These are phyloP conservation scores for Lasiommata megera DNA, from an alignment of 2,888 invertebrate species.

Conservation along the genomic window DNA sequence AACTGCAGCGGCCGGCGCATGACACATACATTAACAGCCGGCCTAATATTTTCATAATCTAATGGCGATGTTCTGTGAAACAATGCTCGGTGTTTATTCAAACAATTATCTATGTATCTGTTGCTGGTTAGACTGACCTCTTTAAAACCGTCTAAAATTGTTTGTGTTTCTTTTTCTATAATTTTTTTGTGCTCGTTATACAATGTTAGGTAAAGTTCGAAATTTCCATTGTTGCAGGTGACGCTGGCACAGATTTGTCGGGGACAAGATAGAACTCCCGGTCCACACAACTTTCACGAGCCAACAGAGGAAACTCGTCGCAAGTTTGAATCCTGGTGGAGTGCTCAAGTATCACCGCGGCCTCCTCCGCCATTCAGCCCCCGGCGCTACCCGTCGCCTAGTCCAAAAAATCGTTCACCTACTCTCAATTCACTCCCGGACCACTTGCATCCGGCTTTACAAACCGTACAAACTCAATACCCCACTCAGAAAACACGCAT, in stretches of 20 bases:
- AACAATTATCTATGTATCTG: slow-evolving; percentile 75
- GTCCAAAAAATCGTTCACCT: slow-evolving; percentile 76
- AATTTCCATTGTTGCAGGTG: slow-evolving; percentile 80
- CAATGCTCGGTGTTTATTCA: slow-evolving; percentile 73
- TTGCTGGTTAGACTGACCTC: slow-evolving; percentile 77
- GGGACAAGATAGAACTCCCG: slow-evolving; percentile 85
- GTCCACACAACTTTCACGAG: slow-evolving; percentile 85
- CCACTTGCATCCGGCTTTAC: slow-evolving; percentile 87
- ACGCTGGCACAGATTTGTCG: slow-evolving; percentile 92
- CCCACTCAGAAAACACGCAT: slow-evolving; percentile 95
- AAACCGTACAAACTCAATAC: slow-evolving; percentile 88
- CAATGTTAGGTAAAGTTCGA: slow-evolving; percentile 28
- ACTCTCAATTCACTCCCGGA: slow-evolving; percentile 73
- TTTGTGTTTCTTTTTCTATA: slow-evolving; percentile 60
- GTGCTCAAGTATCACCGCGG: slow-evolving; percentile 85
- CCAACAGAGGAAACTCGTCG: slow-evolving; percentile 91
- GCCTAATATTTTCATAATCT: slow-evolving; percentile 82
- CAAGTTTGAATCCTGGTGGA: slow-evolving; percentile 96
- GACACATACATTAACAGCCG: slow-evolving; percentile 79
- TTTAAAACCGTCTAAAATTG: slow-evolving; percentile 76
- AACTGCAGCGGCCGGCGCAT: slow-evolving; percentile 64
- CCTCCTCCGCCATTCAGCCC: slow-evolving; percentile 76
- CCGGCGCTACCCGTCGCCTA: slow-evolving; percentile 73
- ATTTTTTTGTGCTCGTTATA: slow-evolving; percentile 43
- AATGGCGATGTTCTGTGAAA: slow-evolving; percentile 81